These are phyloP conservation scores for Prietella phreatophila DNA, from an alignment of 2,113 vertebrate genomes.

Conservation along the genomic window DNA sequence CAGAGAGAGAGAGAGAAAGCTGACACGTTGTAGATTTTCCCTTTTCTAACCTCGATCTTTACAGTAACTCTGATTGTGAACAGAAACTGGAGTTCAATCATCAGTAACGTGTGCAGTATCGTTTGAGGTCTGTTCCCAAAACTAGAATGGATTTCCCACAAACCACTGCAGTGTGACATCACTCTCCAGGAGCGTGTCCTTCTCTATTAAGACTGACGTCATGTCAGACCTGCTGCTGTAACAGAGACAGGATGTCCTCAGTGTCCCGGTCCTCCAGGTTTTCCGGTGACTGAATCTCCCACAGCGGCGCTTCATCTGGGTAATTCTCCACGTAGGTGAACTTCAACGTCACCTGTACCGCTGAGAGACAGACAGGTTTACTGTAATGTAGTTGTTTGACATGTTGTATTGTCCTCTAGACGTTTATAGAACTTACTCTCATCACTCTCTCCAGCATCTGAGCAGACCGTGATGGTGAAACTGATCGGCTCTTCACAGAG, in stretches of 20 bases:
- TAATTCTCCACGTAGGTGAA: conserved; percentile 95
- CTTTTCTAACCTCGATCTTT: neutral
- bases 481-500: conserved; percentile 86
- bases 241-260: conserved; percentile 78
- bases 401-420: neutral
- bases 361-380: conserved; percentile 66
- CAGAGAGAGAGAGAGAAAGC: neutral
- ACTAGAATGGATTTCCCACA: neutral
- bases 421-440: conserved; percentile 82
- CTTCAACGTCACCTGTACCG: conserved; percentile 86
- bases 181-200: neutral
- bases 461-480: conserved; percentile 95
- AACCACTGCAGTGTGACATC: neutral
- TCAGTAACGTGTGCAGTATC: neutral
- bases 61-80: neutral
- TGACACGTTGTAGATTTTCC: too few species aligned
- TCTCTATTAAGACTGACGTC: neutral
- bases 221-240: conserved; percentile 85
- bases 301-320: conserved; percentile 89
- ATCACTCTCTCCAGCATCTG: conserved; percentile 86
- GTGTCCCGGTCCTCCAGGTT: conserved; percentile 87
- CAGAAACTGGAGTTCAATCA: too few species aligned
- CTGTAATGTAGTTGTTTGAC: too few species aligned
- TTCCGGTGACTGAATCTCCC: conserved; percentile 90
- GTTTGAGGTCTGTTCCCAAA: neutral